Percentiles rank a stretch among this genome's conserved stretches.
Conservation (phyloP, 1,140 invertebrate species). For the Plutomurus gul region DNA sequence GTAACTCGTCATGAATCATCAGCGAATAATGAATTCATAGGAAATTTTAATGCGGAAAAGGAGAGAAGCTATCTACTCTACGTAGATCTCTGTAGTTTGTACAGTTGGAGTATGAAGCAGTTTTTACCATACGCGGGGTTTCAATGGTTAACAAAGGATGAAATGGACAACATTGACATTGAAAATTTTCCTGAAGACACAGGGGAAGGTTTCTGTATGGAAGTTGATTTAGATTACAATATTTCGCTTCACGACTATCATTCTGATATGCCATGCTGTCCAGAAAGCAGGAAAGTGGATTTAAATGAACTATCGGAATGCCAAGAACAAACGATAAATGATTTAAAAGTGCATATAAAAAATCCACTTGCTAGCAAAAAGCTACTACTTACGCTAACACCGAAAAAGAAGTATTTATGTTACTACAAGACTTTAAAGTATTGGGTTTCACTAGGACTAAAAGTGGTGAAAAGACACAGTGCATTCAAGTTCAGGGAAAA, state of each 20-base stretch:
- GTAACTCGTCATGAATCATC: neutral
- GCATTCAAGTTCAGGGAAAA: neutral
- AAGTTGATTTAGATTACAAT: neutral
- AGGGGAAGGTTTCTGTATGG: neutral
- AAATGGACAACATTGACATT: neutral
- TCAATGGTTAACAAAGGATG: neutral
- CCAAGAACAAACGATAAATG: neutral
- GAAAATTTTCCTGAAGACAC: neutral
- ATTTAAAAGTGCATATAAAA: neutral
- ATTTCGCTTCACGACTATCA: neutral
- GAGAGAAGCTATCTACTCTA: neutral
- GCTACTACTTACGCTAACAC: neutral
- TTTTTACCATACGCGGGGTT: neutral
- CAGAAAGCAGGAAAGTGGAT: neutral
- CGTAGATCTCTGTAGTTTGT: neutral
- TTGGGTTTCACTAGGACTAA: neutral
- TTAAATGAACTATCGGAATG: neutral
- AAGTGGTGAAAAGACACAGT: neutral
- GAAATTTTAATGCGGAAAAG: neutral
- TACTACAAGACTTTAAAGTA: neutral
- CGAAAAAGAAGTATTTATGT: neutral
- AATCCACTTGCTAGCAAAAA: neutral
- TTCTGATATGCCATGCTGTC: neutral
- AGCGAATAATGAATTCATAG: neutral
- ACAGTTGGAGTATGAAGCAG: neutral